Base-by-base conservation (phyloP, 2,797 vertebrate species). In the Enteromius mattozi region DNA sequence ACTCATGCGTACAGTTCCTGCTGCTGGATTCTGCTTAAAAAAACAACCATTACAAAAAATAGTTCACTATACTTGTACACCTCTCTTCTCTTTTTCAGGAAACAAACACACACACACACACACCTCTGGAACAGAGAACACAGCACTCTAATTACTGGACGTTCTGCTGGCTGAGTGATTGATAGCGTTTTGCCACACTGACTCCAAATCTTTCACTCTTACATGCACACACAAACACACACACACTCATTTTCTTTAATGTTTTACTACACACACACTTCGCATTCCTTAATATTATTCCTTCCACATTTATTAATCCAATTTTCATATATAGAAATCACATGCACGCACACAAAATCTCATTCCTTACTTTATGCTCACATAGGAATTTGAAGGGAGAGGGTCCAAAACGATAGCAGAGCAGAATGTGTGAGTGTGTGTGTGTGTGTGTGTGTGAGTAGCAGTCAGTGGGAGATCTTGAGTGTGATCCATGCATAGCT, bases 81-180 rank as follows among this genome's bases (percentile, higher is more conserved):
- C 75, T 70, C 9, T 71, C 49, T n/a, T 74, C 33, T 40, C 24
- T 70, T 27, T 76, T 66, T 76, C 27, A 30, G 14, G 61, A 49
- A 33, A 59, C 42, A 51, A 35, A 70, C 45, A 86, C 45, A 70
- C 72, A 78, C 76, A 83, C 54, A 80, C 17, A 54, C 33, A 69
- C 80, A 37, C 47, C 27, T 69, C 21, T 49, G 45, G 61, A 63
- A 78, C 63, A 59, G 40, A 71, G 45, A 88, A 85, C 47, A 72
- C 16, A 59, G 82, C 78, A 59, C 80, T 84, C 79, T 85, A 96
- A 96, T 96, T 95, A 96, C 94, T 94, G 93, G 92, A 92, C 94
- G 94, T 95, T 95, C 94, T 95, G 95, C 95, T 96, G 94, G 95
- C 94, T 95, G 95, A 92, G 94, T 96, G 94, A 96, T 95, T 95